Base-by-base conservation (phyloP, 2,113 vertebrate genomes). In the Anthoscopus minutus region DNA sequence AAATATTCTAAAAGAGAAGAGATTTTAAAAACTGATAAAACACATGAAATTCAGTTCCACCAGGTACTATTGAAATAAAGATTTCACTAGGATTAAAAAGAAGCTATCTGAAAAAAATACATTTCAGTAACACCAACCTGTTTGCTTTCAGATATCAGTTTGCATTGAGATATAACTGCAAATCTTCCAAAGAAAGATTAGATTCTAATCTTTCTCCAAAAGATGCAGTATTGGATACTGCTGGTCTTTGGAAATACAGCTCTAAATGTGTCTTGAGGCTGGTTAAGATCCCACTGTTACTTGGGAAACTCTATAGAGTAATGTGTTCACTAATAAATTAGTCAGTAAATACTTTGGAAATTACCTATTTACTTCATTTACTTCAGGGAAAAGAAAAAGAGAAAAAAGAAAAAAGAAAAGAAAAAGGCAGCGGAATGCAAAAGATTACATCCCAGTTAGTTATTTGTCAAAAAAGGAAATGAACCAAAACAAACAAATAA, bases 381-480 rank as follows among this genome's bases (percentile, higher is more conserved):
- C 6, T 33, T 48, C 11, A 37, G 57, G 5, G 0, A 0, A 3
- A 5, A 18, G 31, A 6, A 7, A 53, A 28, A 50, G 11, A 40
- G 19, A 48, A 28, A 19, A 19, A 27, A n/a, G 25, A 51, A 31
- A n/a, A n/a, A 30, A 56, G 13, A 35, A 30, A 31, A n/a, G n/a
- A n/a, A n/a, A n/a, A n/a, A n/a, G n/a, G 42, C 42, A 21, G 3
- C 10, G 42, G 48, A 66, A 66, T 19, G 14, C 2, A 60, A 69
- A 65, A 79, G 7, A 58, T 35, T 45, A 47, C 7, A 84, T 35
- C 9, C 5, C 56, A 42, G 11, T 15, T 15, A 86, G 7, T 54
- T 82, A 37, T 65, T 79, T 78, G 17, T n/a, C 65, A 54, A 42
- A 77, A 45, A 82, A 15, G 4, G 10, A 89, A 84, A 81, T 74